phyloP scores from a whole-genome alignment of 2,888 invertebrate species.

The Volucella inanis region DNA sequence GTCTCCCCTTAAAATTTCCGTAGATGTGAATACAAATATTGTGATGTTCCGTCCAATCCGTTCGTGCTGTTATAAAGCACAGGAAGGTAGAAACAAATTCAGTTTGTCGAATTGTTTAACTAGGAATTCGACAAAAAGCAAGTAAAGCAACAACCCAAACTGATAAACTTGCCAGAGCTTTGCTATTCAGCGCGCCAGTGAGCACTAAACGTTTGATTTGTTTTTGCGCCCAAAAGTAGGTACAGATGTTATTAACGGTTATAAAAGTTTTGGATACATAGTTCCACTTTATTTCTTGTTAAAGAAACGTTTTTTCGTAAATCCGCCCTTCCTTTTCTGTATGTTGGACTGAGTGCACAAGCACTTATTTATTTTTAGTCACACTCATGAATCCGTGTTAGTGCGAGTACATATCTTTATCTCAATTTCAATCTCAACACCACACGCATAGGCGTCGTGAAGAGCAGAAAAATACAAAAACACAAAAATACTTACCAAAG shows the following conservation, averaged over 20 bases:
- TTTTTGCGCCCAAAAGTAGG: conserved; percentile 8
- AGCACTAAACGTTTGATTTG: background rate
- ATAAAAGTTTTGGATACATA: no score
- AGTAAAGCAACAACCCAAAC: no score
- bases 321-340: background rate
- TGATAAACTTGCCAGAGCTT: no score
- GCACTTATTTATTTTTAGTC: conserved; percentile 41
- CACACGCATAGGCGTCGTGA: conserved; percentile 23
- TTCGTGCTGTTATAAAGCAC: no score
- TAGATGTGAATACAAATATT: no score
- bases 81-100: no score
- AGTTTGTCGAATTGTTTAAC: no score
- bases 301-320: background rate
- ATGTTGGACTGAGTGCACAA: conserved; percentile 11
- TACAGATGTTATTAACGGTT: background rate
- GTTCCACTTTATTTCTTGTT: no score
- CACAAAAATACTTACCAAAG: background rate
- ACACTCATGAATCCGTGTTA: background rate
- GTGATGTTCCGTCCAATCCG: no score
- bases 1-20: no score
- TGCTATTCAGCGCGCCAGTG: background rate
- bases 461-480: background rate
- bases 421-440: background rate
- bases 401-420: no score
- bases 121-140: no score